Evolutionary conservation across 2,888 invertebrate genomes (phyloP).

Genomic region (Drosophila affinis): DNA sequence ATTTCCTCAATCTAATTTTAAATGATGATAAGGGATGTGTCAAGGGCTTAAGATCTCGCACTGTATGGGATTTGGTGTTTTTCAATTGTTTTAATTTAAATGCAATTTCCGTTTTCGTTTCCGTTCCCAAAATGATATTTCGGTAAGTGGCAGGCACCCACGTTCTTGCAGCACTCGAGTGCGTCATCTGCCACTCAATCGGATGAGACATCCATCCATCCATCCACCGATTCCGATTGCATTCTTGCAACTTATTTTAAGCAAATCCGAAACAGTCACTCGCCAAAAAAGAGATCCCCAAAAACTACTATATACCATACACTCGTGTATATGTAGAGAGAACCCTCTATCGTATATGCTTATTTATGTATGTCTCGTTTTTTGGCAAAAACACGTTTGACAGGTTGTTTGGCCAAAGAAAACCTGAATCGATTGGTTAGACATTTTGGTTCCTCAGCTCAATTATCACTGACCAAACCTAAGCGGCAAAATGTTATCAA

Average conservation of each 20-base stretch:
- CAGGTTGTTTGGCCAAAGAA: slow-evolving; percentile 48
- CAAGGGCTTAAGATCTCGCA: not conserved
- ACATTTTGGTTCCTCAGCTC: slow-evolving; percentile 33
- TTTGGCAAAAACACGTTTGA: slow-evolving; percentile 67
- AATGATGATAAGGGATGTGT: slow-evolving; percentile 1
- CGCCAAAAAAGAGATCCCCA: not conserved
- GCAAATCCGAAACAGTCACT: slow-evolving; percentile 1
- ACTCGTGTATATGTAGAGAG: not conserved
- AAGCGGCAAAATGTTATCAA: slow-evolving; percentile 64
- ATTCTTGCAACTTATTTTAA: not conserved
- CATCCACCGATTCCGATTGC: not conserved
- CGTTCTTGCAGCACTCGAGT: not conserved
- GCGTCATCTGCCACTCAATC: not conserved
- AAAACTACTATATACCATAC: not conserved
- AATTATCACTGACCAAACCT: slow-evolving; percentile 79
- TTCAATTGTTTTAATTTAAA: not conserved
- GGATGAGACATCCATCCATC: not conserved
- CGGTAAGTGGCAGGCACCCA: not conserved
- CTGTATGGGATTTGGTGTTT: not conserved
- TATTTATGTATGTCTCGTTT: slow-evolving; percentile 2
- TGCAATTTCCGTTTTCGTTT: not conserved
- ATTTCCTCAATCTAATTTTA: slow-evolving; percentile 7
- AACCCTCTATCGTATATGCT: no score
- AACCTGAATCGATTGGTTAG: not conserved
- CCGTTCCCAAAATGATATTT: not conserved